A percentile compares a stretch with the other conserved stretches of the same genome.
phyloP scores from a whole-genome alignment of 1,140 invertebrate genomes.

The Tribolium madens region DNA sequence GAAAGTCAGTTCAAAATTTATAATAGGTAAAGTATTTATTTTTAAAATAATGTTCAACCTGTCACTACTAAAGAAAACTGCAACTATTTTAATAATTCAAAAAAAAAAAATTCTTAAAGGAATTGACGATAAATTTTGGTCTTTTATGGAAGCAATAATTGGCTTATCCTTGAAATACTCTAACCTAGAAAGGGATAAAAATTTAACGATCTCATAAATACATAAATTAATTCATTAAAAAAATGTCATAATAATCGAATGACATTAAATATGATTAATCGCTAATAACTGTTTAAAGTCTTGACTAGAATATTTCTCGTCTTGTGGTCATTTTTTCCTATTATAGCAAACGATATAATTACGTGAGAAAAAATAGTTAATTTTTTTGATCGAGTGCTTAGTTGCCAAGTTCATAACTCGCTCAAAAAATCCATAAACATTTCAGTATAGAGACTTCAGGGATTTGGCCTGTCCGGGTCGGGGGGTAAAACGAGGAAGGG shows the following conservation, averaged over 20 bases:
- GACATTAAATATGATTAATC: background rate
- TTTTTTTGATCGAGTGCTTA: background rate
- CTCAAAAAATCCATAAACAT: background rate
- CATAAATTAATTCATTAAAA: background rate
- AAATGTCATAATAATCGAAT: background rate
- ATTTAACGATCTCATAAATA: background rate
- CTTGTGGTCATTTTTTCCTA: no score
- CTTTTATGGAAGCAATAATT: background rate
- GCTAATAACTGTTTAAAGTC: background rate
- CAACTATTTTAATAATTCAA: background rate
- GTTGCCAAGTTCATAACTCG: background rate
- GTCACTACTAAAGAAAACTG: background rate
- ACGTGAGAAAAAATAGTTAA: no score
- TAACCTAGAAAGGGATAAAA: background rate
- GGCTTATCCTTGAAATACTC: background rate
- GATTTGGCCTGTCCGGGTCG: slow-evolving; percentile 22
- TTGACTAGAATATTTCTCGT: background rate
- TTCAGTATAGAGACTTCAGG: background rate
- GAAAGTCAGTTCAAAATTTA: no score
- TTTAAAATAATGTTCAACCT: no score
- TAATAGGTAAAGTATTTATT: no score
- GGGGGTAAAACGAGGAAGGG: slow-evolving; percentile 37
- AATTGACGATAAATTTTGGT: background rate
- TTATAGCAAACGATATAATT: no score
- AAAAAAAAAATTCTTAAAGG: background rate